phyloP scores from a whole-genome alignment of 2,797 vertebrate species.

The Dicrostonyx torquatus region DNA sequence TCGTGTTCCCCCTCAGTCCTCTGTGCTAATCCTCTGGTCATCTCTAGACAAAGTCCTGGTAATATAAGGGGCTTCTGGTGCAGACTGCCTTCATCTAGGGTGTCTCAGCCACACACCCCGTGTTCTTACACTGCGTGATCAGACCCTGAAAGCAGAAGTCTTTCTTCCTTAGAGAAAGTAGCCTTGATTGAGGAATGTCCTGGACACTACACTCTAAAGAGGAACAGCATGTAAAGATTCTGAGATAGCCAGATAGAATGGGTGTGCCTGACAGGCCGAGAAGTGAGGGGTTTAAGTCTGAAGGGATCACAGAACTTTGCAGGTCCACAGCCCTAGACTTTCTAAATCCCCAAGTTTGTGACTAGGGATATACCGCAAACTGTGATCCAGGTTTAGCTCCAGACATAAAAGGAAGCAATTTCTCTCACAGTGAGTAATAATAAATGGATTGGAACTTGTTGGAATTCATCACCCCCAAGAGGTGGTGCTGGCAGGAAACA shows the following conservation, averaged over 20 bases:
- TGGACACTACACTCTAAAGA: not conserved
- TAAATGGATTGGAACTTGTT: constrained; percentile 73
- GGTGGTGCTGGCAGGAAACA: constrained; percentile 72
- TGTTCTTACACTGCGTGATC: not conserved
- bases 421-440: constrained; percentile 77
- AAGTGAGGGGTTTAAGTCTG: not conserved
- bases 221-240: not conserved
- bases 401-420: constrained; percentile 75
- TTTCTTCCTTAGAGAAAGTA: not conserved
- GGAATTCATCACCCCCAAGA: constrained; percentile 79
- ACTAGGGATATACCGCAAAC: constrained; percentile 40
- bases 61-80: not conserved
- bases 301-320: not conserved
- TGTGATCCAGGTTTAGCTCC: constrained; percentile 66
- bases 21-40: not conserved
- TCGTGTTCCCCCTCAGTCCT: not conserved
- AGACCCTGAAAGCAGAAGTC: constrained; percentile 39
- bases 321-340: not conserved
- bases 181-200: constrained; percentile 21
- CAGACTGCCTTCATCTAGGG: fast-evolving
- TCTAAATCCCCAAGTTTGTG: constrained; percentile 46
- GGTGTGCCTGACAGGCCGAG: not conserved
- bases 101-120: not conserved
- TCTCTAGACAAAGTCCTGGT: fast-evolving
- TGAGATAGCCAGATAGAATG: constrained; percentile 16